Conservation (phyloP, 2,797 vertebrate genomes). For the Urophycis tenuis region DNA sequence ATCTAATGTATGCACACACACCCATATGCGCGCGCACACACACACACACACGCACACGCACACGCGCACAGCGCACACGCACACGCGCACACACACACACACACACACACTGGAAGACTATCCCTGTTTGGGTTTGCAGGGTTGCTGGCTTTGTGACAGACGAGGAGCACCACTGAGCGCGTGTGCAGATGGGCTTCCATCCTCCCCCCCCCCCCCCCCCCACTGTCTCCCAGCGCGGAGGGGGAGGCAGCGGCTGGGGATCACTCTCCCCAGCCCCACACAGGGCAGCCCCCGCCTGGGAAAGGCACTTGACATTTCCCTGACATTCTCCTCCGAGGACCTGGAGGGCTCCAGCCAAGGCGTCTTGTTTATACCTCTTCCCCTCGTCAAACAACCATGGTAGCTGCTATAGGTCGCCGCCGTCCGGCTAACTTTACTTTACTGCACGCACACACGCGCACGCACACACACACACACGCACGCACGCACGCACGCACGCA, state of each 20-base stretch:
- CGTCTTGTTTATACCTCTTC: slow-evolving; percentile 50
- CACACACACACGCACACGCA: neutral
- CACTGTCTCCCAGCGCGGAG: slow-evolving; percentile 46
- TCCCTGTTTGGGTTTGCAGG: neutral
- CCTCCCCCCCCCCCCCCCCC: slow-evolving; percentile 35
- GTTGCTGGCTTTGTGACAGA: neutral
- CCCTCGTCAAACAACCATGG: slow-evolving; percentile 36
- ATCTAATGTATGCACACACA: neutral
- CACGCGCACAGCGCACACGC: neutral
- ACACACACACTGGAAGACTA: neutral
- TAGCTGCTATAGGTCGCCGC: slow-evolving; percentile 19
- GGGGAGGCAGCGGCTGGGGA: slow-evolving; percentile 38
- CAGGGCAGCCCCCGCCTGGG: slow-evolving; percentile 46
- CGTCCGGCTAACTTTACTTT: neutral
- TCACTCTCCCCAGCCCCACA: slow-evolving; percentile 23
- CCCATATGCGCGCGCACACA: neutral
- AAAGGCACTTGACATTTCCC: slow-evolving; percentile 66
- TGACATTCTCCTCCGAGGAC: slow-evolving; percentile 56
- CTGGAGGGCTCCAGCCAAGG: slow-evolving; percentile 43
- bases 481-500: neutral
- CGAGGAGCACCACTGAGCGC: slow-evolving; percentile 31
- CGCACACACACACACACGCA: neutral
- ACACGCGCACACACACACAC: neutral
- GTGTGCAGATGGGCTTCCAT: slow-evolving; percentile 43
- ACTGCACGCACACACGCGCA: neutral